These are phyloP conservation scores for Drosophila dunni DNA, from an alignment of 1,140 invertebrate genomes.

Conservation along the genomic window DNA sequence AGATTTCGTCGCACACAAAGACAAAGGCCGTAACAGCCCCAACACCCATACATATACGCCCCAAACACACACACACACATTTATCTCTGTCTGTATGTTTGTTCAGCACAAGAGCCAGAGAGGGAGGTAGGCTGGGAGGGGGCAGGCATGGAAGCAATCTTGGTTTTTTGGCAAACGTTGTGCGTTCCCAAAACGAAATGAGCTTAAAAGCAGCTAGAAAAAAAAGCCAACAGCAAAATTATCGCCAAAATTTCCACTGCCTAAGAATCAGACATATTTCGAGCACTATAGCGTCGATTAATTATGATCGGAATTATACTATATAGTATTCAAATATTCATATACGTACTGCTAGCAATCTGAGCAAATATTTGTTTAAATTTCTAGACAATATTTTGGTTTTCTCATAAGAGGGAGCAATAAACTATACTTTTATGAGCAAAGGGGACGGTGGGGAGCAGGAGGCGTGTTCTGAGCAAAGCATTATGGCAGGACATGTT, in stretches of 20 bases:
- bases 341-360: too few species aligned
- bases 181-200: conserved; percentile 60
- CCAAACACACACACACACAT: conserved; percentile 15
- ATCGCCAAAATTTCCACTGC: not conserved
- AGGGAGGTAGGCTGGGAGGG: not conserved
- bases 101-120: not conserved
- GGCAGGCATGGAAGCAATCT: conserved; percentile 9
- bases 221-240: not conserved
- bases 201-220: conserved; percentile 51
- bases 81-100: conserved; percentile 7
- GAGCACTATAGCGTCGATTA: not conserved
- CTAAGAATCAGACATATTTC: not conserved
- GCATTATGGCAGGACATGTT: conserved; percentile 7
- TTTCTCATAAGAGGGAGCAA: too few species aligned
- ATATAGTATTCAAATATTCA: too few species aligned
- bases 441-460: too few species aligned
- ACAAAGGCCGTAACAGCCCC: conserved; percentile 17
- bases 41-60: conserved; percentile 16
- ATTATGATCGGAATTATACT: too few species aligned
- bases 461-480: not conserved
- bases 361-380: too few species aligned
- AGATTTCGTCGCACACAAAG: conserved; percentile 58
- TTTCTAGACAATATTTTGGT: too few species aligned
- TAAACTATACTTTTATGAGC: not conserved
- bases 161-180: conserved; percentile 58